Conservation (phyloP, 2,888 invertebrate species). For the Phaonia tiefii region DNA sequence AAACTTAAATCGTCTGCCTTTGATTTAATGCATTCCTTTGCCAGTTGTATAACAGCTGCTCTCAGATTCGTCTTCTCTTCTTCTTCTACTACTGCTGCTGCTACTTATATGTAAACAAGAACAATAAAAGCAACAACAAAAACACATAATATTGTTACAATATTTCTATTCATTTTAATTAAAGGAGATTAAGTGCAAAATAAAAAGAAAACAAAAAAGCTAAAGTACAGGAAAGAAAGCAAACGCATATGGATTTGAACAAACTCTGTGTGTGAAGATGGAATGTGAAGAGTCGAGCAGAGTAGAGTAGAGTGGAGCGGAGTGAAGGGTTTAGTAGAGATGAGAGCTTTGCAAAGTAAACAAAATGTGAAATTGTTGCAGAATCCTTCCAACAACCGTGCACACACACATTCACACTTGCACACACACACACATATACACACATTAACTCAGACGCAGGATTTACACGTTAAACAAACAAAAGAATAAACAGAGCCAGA, state of each 20-base stretch:
- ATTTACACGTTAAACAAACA: slow-evolving; percentile 50
- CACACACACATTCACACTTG: not conserved
- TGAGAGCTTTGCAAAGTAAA: slow-evolving; percentile 41
- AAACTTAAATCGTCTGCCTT: too few relatives aligned
- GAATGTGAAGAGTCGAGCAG: too few relatives aligned
- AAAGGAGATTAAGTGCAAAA: slow-evolving; percentile 62
- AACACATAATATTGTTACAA: slow-evolving; percentile 57
- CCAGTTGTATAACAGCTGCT: too few relatives aligned
- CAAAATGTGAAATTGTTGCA: slow-evolving; percentile 28
- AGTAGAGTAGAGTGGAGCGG: too few relatives aligned
- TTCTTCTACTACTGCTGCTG: too few relatives aligned
- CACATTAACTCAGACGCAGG: slow-evolving; percentile 25
- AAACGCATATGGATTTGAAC: slow-evolving; percentile 57
- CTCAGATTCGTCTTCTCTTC: too few relatives aligned
- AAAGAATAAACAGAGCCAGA: slow-evolving; percentile 41
- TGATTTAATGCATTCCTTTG: too few relatives aligned
- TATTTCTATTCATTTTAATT: slow-evolving; percentile 66
- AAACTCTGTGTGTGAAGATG: slow-evolving; percentile 25
- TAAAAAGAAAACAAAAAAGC: slow-evolving; percentile 24
- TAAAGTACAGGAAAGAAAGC: slow-evolving; percentile 38
- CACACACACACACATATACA: not conserved
- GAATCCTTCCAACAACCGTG: not conserved
- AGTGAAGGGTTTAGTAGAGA: not conserved
- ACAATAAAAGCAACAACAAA: not conserved
- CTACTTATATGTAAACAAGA: too few relatives aligned